Evolutionary conservation across 2,113 vertebrate species (phyloP).

Genomic region (Leucopsar rothschildi): DNA sequence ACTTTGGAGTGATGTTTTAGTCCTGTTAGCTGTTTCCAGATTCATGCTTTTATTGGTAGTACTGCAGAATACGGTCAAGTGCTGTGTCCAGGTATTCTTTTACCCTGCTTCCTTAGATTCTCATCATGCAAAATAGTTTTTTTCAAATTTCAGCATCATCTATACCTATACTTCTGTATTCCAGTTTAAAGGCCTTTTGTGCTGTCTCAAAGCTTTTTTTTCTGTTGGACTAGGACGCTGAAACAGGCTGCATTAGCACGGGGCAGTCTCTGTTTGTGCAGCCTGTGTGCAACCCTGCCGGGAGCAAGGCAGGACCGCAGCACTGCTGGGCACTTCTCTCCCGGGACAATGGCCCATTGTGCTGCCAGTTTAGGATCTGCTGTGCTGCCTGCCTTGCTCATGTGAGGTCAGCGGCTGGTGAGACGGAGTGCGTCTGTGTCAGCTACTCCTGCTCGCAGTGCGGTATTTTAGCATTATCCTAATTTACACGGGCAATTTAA

Average conservation of each 20-base stretch:
- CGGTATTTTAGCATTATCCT: neutral
- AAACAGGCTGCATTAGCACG: neutral
- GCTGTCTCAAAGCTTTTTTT: neutral
- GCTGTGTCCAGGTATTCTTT: neutral
- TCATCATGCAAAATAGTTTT: neutral
- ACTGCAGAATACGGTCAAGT: neutral
- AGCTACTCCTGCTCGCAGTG: neutral
- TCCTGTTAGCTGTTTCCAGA: neutral
- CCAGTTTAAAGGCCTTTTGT: neutral
- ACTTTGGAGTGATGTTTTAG: neutral
- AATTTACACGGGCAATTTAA: neutral
- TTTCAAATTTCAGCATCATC: neutral
- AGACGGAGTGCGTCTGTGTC: neutral
- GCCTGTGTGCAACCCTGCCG: rapidly evolving
- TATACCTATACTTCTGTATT: neutral
- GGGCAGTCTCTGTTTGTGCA: neutral
- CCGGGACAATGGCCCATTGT: neutral
- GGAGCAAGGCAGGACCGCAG: neutral
- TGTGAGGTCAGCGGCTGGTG: neutral
- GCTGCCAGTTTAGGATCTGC: neutral
- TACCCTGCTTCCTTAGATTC: neutral
- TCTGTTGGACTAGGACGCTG: neutral
- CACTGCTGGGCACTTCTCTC: neutral
- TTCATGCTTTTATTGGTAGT: neutral
- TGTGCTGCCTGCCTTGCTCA: neutral